These are phyloP conservation scores for Myotis brandtii DNA, from an alignment of 2,113 vertebrate genomes.

Conservation along the genomic window DNA sequence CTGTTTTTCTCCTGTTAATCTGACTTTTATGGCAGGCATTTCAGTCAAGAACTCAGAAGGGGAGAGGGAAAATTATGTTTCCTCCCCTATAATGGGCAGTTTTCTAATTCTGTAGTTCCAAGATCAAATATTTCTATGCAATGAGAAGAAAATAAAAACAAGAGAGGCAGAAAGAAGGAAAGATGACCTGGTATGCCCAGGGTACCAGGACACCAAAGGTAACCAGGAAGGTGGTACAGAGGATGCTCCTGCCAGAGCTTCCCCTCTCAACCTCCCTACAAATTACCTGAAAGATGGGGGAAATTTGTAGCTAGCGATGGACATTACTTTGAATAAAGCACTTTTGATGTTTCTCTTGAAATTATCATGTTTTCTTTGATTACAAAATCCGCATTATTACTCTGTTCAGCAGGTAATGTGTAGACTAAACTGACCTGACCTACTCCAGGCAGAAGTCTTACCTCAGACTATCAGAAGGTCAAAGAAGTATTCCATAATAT, in stretches of 20 bases:
- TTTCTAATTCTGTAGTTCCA: neutral
- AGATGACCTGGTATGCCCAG: neutral
- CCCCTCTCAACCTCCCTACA: neutral
- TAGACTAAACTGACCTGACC: conserved; percentile 65
- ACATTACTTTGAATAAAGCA: no score
- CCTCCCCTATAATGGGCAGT: neutral
- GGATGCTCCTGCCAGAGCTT: neutral
- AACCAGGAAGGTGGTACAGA: neutral
- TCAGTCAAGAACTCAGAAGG: neutral
- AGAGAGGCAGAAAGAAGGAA: neutral
- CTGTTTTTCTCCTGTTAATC: neutral
- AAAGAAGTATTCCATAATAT: conserved; percentile 64
- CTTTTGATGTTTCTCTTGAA: no score
- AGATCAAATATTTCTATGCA: neutral
- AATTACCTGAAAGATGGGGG: no score
- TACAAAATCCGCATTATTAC: no score
- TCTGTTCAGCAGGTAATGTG: neutral
- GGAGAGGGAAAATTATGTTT: neutral
- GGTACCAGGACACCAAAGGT: neutral
- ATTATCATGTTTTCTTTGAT: no score
- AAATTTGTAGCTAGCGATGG: no score
- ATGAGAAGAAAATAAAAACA: neutral
- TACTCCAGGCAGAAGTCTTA: conserved; percentile 56
- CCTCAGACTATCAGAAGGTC: conserved; percentile 54
- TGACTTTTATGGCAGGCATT: neutral